phyloP scores from a whole-genome alignment of 2,113 vertebrate genomes.

The Micronycteris hirsuta region DNA sequence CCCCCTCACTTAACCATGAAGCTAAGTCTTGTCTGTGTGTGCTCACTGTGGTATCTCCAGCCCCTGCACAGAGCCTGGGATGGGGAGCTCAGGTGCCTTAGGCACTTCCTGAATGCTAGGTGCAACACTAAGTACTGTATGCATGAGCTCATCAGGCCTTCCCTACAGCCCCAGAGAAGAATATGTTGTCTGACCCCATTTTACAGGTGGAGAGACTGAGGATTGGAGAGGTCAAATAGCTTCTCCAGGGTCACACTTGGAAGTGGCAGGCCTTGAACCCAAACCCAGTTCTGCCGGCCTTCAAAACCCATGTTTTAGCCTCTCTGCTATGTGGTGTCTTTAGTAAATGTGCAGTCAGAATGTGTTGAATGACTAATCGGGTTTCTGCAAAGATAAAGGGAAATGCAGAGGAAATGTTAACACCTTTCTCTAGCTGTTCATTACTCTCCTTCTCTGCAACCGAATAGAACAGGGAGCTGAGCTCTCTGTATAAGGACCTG shows the following conservation, averaged over 20 bases:
- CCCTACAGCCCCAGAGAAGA: neutral
- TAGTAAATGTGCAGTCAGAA: neutral
- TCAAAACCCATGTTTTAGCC: neutral
- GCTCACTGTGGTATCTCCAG: neutral
- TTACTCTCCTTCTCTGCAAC: neutral
- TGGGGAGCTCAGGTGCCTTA: fast-evolving
- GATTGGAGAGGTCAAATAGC: neutral
- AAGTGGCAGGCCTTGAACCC: neutral
- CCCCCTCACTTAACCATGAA: fast-evolving
- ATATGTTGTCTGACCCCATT: too few species aligned
- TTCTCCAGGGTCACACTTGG: neutral
- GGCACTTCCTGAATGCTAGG: neutral
- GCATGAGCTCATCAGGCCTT: fast-evolving
- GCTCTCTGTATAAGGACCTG: neutral
- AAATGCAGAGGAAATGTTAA: neutral
- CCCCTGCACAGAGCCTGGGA: too few species aligned
- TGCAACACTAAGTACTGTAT: fast-evolving
- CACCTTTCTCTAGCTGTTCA: neutral
- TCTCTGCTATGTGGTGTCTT: neutral
- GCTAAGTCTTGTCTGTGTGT: neutral
- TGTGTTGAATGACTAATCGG: neutral
- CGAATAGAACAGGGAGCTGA: neutral
- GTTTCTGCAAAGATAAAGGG: neutral
- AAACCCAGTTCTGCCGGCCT: neutral
- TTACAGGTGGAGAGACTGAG: neutral